Evolutionary conservation across 2,888 invertebrate species (phyloP), one percentile per base, ranked within the genome.

Genomic region (Melikaiella ostensackeni): DNA sequence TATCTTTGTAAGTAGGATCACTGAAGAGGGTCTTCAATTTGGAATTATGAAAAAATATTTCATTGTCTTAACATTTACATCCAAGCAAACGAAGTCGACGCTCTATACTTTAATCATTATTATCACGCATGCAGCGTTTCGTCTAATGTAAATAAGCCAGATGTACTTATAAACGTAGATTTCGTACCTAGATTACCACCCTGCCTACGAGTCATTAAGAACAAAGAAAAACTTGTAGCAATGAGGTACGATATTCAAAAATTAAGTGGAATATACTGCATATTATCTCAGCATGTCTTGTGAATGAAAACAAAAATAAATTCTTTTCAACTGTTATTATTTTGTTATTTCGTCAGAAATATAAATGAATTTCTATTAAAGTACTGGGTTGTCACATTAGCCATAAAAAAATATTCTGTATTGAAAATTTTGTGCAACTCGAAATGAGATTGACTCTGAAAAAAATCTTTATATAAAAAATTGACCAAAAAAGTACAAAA

Each of bases 21-120:
- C 75, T 24, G 78, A 73, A 24, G 63, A 73, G 16, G 61, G 79
- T 62, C 78, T 77, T 57, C 63, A 77, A 30, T 82, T 82, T 75
- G 80, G 77, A 24, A 74, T 75, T 35, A 75, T 81, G 35, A 57
- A 77, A 74, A 30, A 77, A 64, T 79, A 62, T 82, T 81, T 74
- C 16, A 77, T 61, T 63, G 59, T 38, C 66, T 76, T 63, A 75
- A 64, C 70, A 57, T 75, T 74, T 64, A 78, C 50, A 63, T 63
- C 3, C 73, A 78, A 55, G 33, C 75, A 75, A 30, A 79, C 42
- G 16, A 64, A 62, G 57, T 79, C 13, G 8, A 38, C 4, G 75
- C 79, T 0, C 50, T 75, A 75, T 79, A 8, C 62, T 77, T 77
- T 59, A 59, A 77, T 75, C n/a, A 73, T 42, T 75, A 62, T 24